phyloP scores from a whole-genome alignment of 2,113 vertebrate genomes.

The Burhinus oedicnemus region DNA sequence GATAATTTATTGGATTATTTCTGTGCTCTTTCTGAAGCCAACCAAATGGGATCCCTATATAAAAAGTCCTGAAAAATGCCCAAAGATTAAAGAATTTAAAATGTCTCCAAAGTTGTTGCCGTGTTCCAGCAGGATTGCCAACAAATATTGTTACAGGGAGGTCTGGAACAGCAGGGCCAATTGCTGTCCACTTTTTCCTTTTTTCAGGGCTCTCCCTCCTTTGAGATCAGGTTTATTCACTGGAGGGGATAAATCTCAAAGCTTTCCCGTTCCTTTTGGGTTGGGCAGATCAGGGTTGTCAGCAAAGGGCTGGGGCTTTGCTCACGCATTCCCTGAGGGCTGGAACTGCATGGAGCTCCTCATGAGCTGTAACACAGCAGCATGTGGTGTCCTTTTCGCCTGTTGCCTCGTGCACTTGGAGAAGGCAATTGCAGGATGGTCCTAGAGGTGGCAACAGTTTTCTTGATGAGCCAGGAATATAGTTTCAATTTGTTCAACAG shows the following conservation, averaged over 20 bases:
- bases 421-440: background rate
- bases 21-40: background rate
- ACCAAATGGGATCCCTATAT: background rate
- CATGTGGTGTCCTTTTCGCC: background rate
- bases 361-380: background rate
- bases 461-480: background rate
- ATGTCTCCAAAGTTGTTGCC: background rate
- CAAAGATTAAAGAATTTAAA: background rate
- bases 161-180: background rate
- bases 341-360: background rate
- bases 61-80: background rate
- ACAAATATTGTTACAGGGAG: background rate
- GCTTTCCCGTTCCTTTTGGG: background rate
- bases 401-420: background rate
- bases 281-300: background rate
- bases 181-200: background rate
- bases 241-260: background rate
- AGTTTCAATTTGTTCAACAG: background rate
- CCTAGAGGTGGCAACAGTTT: background rate
- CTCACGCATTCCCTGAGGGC: fast-evolving
- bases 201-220: background rate
- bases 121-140: background rate
- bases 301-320: background rate
- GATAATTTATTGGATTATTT: background rate
- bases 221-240: background rate